A percentile compares a stretch with the other conserved stretches of the same genome.
phyloP scores from a whole-genome alignment of 2,888 invertebrate genomes.

The Callosobruchus maculatus region DNA sequence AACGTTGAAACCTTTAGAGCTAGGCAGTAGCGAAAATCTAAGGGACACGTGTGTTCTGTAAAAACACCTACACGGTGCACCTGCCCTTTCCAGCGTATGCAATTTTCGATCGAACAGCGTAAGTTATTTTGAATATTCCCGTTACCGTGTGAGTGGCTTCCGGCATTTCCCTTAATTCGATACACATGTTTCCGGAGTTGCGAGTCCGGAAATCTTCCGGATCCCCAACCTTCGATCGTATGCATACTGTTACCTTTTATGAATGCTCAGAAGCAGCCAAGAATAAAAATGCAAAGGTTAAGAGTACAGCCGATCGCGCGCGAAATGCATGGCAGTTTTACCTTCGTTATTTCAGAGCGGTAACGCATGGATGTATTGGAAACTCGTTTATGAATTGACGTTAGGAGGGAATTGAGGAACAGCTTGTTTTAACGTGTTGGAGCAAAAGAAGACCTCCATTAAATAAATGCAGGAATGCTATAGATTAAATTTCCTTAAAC shows the following conservation, averaged over 20 bases:
- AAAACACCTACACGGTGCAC: too few species aligned
- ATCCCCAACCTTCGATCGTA: not conserved
- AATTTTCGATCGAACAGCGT: not conserved
- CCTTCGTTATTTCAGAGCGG: not conserved
- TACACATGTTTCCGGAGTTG: not conserved
- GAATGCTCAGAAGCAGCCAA: not conserved
- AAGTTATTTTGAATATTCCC: not conserved
- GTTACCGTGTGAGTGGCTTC: not conserved
- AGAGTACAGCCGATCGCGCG: not conserved
- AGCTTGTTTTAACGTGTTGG: too few species aligned
- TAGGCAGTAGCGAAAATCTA: too few species aligned
- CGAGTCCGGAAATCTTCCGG: not conserved
- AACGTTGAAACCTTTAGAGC: too few species aligned
- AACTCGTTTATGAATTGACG: too few species aligned
- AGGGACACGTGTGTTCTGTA: too few species aligned
- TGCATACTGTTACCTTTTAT: not conserved
- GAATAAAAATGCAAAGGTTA: not conserved
- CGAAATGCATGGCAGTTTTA: not conserved
- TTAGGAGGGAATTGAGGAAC: too few species aligned
- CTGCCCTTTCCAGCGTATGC: not conserved
- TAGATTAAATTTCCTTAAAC: too few species aligned
- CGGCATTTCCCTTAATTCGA: not conserved
- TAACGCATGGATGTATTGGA: not conserved
- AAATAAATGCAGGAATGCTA: too few species aligned
- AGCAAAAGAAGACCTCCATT: too few species aligned